Percentiles rank a stretch among this genome's conserved stretches.
Evolutionary conservation across 2,888 invertebrate species (phyloP).

Genomic region (Lucinisca nassula): DNA sequence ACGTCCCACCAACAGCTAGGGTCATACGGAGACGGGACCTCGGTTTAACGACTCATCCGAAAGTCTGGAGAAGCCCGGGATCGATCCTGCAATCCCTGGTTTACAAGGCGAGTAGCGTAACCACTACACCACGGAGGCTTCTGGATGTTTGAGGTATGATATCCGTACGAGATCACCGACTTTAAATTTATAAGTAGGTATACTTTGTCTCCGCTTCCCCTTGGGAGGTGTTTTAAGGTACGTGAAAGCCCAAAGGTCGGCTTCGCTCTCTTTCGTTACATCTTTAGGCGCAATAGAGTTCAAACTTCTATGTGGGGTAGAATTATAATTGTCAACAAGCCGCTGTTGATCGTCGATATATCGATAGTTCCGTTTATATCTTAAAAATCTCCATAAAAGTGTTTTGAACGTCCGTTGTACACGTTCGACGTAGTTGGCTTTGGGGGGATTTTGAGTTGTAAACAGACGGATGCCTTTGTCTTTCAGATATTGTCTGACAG

Average conservation of each 20-base stretch:
- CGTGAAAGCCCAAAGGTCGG: slow-evolving; percentile 12
- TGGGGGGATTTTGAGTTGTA: slow-evolving; percentile 31
- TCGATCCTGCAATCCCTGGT: too few relatives aligned
- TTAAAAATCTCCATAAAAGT: slow-evolving; percentile 20
- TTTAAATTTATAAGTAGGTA: too few relatives aligned
- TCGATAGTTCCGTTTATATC: slow-evolving; percentile 34
- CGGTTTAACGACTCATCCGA: too few relatives aligned
- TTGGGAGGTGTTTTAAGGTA: slow-evolving; percentile 22
- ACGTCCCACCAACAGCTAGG: too few relatives aligned
- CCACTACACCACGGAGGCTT: too few relatives aligned
- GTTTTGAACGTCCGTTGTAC: slow-evolving; percentile 27
- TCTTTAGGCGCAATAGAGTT: slow-evolving; percentile 37
- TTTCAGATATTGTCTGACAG: not conserved
- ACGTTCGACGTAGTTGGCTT: slow-evolving; percentile 33
- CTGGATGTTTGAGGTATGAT: too few relatives aligned
- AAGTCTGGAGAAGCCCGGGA: too few relatives aligned
- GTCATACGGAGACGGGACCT: too few relatives aligned
- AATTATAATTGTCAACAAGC: slow-evolving; percentile 26
- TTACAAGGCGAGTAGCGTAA: too few relatives aligned
- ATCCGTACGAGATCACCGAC: too few relatives aligned
- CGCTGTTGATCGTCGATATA: slow-evolving; percentile 11
- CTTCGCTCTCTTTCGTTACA: slow-evolving; percentile 15
- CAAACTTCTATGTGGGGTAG: slow-evolving; percentile 40
- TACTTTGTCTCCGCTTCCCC: too few relatives aligned
- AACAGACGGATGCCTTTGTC: slow-evolving; percentile 25